Evolutionary conservation across 2,888 invertebrate genomes (phyloP).

Genomic region (Heliothis peltigera): DNA sequence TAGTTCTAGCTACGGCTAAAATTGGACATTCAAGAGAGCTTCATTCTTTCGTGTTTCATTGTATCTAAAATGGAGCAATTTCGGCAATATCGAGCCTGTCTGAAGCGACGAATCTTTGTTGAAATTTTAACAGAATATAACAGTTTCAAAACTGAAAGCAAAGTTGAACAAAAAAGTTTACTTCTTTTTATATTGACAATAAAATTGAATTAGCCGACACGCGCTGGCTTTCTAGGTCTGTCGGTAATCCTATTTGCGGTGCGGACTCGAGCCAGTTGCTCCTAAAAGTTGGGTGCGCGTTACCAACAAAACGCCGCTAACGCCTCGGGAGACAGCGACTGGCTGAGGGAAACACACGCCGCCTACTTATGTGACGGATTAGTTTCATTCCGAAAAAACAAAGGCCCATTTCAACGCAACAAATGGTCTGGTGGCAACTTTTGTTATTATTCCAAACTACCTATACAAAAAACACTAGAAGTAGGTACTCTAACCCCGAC

Average conservation of each 20-base stretch:
- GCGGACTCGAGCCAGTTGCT: slow-evolving; percentile 76
- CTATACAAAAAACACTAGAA: too few species aligned
- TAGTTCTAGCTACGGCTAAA: slow-evolving; percentile 69
- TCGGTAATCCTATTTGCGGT: slow-evolving; percentile 86
- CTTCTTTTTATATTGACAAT: slow-evolving; percentile 76
- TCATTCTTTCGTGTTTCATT: slow-evolving; percentile 57
- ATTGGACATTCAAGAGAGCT: slow-evolving; percentile 70
- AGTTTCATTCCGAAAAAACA: slow-evolving; percentile 16
- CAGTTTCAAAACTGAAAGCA: slow-evolving; percentile 57
- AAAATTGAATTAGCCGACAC: slow-evolving; percentile 81
- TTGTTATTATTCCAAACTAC: slow-evolving; percentile 7
- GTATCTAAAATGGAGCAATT: slow-evolving; percentile 54
- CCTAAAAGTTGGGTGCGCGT: slow-evolving; percentile 77
- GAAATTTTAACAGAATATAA: slow-evolving; percentile 59
- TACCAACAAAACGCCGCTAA: slow-evolving; percentile 74
- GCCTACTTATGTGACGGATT: slow-evolving; percentile 37
- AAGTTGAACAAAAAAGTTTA: slow-evolving; percentile 63
- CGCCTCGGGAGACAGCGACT: slow-evolving; percentile 70
- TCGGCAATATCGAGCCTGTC: slow-evolving; percentile 40
- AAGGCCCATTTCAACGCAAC: not conserved
- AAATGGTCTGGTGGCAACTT: not conserved
- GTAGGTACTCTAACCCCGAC: slow-evolving; percentile 22
- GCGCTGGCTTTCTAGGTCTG: slow-evolving; percentile 79
- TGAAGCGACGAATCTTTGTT: slow-evolving; percentile 36
- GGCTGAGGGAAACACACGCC: slow-evolving; percentile 52